phyloP scores from a whole-genome alignment of 2,113 vertebrate species.

The Sitta europaea region DNA sequence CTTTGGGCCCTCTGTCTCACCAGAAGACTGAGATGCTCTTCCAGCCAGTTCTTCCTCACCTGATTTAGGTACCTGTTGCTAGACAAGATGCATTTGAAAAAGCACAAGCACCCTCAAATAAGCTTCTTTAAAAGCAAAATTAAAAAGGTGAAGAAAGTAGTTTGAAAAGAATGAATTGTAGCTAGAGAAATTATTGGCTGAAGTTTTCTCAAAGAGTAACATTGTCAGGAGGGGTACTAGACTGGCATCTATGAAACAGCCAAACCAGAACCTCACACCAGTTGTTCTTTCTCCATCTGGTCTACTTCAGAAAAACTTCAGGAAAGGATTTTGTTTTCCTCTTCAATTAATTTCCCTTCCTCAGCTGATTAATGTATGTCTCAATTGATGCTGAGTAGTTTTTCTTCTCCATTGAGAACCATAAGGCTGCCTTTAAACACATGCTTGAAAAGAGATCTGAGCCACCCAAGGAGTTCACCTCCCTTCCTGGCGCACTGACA shows the following conservation, averaged over 20 bases:
- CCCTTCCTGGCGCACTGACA: conserved; percentile 49
- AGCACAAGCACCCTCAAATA: not conserved
- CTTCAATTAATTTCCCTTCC: not conserved
- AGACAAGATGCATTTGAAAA: not conserved
- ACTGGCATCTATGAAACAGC: not conserved
- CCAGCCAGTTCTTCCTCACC: not conserved
- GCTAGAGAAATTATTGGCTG: not conserved
- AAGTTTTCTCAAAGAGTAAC: not conserved
- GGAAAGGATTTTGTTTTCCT: not conserved
- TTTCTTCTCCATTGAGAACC: conserved; percentile 15
- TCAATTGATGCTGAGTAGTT: not conserved
- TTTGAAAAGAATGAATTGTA: not conserved
- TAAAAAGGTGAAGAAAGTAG: not conserved
- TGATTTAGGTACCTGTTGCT: not conserved
- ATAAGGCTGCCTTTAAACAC: not conserved
- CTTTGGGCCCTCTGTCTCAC: not conserved
- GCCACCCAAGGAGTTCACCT: conserved; percentile 18
- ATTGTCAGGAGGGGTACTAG: not conserved
- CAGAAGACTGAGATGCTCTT: not conserved
- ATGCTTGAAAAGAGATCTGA: conserved; percentile 3
- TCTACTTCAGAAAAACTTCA: not conserved
- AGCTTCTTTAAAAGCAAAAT: not conserved
- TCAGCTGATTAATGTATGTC: not conserved
- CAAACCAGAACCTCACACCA: not conserved
- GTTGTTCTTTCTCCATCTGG: not conserved